Conservation (phyloP, 2,888 invertebrate species). For the Dolichomitus sp. region DNA sequence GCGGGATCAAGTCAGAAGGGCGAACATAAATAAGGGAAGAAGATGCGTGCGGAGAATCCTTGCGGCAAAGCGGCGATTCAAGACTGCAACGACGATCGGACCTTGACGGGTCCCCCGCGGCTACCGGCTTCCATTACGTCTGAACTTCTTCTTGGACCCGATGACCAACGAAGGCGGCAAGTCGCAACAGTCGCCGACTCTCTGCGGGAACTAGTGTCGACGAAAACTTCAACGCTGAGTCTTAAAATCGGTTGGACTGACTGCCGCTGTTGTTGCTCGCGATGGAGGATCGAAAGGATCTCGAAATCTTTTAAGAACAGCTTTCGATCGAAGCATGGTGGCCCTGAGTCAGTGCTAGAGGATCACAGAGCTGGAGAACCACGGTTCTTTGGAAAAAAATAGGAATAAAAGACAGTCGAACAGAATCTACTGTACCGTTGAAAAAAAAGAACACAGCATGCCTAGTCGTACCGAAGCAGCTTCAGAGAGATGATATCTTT, state of each 20-base stretch:
- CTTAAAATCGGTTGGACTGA: constrained; percentile 36
- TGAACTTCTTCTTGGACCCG: constrained; percentile 50
- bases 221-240: constrained; percentile 36
- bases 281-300: constrained; percentile 36
- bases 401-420: constrained; percentile 34
- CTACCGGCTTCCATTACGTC: constrained; percentile 74
- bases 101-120: constrained; percentile 73
- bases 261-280: constrained; percentile 3
- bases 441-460: constrained; percentile 54
- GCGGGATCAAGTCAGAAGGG: constrained; percentile 71
- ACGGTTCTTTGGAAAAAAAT: neutral
- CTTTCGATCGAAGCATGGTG: constrained; percentile 46
- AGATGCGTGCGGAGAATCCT: constrained; percentile 60
- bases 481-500: constrained; percentile 71
- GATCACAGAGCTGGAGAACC: neutral
- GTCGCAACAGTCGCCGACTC: constrained; percentile 40
- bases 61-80: constrained; percentile 45
- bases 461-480: constrained; percentile 37
- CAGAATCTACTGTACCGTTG: constrained; percentile 18
- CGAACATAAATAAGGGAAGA: constrained; percentile 70
- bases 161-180: constrained; percentile 54
- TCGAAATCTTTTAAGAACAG: constrained; percentile 31
- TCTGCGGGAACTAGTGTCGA: constrained; percentile 37
- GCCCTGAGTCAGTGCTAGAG: constrained; percentile 17
- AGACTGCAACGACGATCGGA: constrained; percentile 46